These are phyloP conservation scores for Laupala kohalensis DNA, from an alignment of 1,140 invertebrate genomes.

Conservation along the genomic window DNA sequence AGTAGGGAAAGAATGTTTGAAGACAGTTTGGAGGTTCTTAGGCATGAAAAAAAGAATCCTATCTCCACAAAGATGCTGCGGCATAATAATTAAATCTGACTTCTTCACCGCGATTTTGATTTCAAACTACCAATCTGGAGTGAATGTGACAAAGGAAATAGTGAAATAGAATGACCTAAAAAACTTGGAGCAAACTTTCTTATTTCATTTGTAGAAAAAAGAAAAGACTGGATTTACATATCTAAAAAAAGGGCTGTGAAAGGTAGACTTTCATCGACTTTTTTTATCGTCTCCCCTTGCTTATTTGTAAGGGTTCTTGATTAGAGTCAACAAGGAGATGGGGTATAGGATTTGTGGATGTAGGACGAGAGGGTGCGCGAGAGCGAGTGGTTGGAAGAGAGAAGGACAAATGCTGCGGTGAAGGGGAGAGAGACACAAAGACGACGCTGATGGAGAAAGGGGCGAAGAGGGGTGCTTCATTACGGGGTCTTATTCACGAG, in stretches of 20 bases:
- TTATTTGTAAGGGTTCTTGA: constrained; percentile 8
- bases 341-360: constrained; percentile 5
- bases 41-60: too few relatives aligned
- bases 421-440: too few relatives aligned
- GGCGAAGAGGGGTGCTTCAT: constrained; percentile 6
- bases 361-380: background rate
- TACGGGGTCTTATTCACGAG: constrained; percentile 9
- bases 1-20: too few relatives aligned
- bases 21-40: too few relatives aligned
- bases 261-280: background rate
- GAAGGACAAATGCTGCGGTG: too few relatives aligned
- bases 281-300: background rate
- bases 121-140: background rate
- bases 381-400: background rate
- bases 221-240: constrained; percentile 5
- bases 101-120: background rate
- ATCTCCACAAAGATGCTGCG: too few relatives aligned
- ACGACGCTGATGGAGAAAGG: too few relatives aligned
- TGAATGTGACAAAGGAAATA: background rate
- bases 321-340: constrained; percentile 13
- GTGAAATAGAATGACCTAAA: constrained; percentile 1
- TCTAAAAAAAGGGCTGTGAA: constrained; percentile 5
- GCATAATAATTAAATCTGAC: too few relatives aligned
- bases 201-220: constrained; percentile 7
- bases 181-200: constrained; percentile 1